Percentiles rank a stretch among this genome's conserved stretches.
Conservation (phyloP, 2,797 vertebrate genomes). For the Megalops cyprinoides region DNA sequence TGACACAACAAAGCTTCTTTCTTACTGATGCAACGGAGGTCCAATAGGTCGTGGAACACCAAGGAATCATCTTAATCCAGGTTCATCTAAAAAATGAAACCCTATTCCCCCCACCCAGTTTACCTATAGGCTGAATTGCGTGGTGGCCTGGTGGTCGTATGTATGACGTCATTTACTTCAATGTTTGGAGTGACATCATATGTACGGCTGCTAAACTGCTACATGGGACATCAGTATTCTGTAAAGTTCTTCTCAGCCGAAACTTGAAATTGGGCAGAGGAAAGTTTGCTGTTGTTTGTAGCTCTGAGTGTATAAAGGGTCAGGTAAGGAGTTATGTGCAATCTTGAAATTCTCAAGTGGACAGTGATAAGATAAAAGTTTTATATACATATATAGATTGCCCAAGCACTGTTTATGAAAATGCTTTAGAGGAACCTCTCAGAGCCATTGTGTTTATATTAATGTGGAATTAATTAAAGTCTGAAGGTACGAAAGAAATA, state of each 20-base stretch:
- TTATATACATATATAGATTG: neutral
- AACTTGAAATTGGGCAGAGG: neutral
- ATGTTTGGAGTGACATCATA: constrained; percentile 97
- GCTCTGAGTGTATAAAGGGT: constrained; percentile 37
- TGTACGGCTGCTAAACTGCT: constrained; percentile 97
- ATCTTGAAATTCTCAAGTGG: neutral
- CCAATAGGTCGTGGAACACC: neutral
- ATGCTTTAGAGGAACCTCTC: constrained; percentile 24
- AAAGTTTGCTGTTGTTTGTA: constrained; percentile 13
- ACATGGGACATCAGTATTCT: constrained; percentile 77
- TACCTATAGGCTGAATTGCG: constrained; percentile 67
- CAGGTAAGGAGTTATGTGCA: constrained; percentile 57
- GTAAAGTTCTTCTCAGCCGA: constrained; percentile 37
- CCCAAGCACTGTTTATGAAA: constrained; percentile 8
- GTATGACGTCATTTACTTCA: constrained; percentile 97
- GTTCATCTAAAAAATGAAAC: constrained; percentile 8
- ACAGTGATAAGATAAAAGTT: neutral
- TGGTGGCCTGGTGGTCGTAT: constrained; percentile 97
- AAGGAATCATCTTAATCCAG: neutral
- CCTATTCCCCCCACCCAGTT: constrained; percentile 30
- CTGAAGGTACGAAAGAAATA: constrained; percentile 27
- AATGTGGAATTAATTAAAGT: constrained; percentile 47
- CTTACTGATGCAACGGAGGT: too few relatives aligned
- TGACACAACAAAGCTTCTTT: neutral
- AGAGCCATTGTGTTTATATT: constrained; percentile 38